Conservation (phyloP, 2,113 vertebrate genomes). For the Etheostoma spectabile region DNA sequence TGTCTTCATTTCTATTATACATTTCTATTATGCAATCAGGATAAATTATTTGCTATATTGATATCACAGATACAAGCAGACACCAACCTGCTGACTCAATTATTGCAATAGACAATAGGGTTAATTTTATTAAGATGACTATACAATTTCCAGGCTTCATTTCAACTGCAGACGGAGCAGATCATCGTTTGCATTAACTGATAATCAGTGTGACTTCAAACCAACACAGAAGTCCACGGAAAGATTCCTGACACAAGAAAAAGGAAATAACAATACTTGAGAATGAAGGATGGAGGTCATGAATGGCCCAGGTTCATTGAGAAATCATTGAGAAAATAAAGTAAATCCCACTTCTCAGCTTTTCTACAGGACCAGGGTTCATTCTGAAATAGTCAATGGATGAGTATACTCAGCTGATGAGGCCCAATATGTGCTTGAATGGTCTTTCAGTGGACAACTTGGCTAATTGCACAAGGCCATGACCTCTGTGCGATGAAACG, state of each 20-base stretch:
- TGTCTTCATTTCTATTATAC: background rate
- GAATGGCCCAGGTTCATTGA: slow-evolving; percentile 15
- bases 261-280: background rate
- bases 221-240: background rate
- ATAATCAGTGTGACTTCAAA: slow-evolving; percentile 9
- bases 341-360: background rate
- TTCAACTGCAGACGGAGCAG: slow-evolving; percentile 44
- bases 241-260: background rate
- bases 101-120: slow-evolving; percentile 36
- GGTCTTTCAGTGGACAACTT: slow-evolving; percentile 8
- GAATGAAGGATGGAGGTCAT: background rate
- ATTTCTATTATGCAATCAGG: background rate
- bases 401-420: slow-evolving; percentile 9
- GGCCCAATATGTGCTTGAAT: slow-evolving; percentile 6
- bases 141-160: slow-evolving; percentile 60
- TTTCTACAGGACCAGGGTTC: background rate
- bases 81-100: slow-evolving; percentile 35
- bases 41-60: slow-evolving; percentile 24
- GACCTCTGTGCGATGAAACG: background rate
- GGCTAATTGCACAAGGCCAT: slow-evolving; percentile 9
- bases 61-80: slow-evolving; percentile 13
- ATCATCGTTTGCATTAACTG: slow-evolving; percentile 39
- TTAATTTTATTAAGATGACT: slow-evolving; percentile 56
- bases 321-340: slow-evolving; percentile 23
- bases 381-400: slow-evolving; percentile 27